These are phyloP conservation scores for Luperina testacea DNA, from an alignment of 2,888 invertebrate genomes.

Conservation along the genomic window DNA sequence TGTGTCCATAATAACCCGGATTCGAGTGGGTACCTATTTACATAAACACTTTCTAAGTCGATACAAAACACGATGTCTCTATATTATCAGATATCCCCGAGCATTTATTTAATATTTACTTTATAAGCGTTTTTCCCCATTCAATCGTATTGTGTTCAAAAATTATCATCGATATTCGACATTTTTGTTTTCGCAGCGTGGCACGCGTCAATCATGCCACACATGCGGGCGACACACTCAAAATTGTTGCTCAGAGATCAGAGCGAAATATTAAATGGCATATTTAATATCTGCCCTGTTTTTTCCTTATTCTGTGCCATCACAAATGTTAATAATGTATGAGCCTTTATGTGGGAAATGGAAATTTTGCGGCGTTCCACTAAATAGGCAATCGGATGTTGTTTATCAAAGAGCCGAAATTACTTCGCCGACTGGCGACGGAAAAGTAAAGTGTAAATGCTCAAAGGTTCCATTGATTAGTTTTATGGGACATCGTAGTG, in stretches of 20 bases:
- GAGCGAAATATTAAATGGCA: conserved; percentile 77
- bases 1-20: conserved; percentile 6
- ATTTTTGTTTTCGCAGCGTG: conserved; percentile 75
- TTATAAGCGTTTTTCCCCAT: conserved; percentile 26
- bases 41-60: conserved; percentile 17
- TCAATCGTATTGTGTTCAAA: conserved; percentile 62
- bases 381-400: conserved; percentile 56
- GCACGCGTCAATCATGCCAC: conserved; percentile 83
- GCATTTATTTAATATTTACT: conserved; percentile 31
- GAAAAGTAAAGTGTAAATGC: conserved; percentile 40
- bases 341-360: conserved; percentile 27
- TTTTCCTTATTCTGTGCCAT: conserved; percentile 56
- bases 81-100: conserved; percentile 23
- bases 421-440: conserved; percentile 29
- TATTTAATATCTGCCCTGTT: conserved; percentile 73
- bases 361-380: conserved; percentile 47
- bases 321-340: conserved; percentile 58
- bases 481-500: conserved; percentile 40
- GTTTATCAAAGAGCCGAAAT: conserved; percentile 51
- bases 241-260: conserved; percentile 82
- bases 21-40: not conserved
- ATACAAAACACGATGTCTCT: not conserved
- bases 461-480: conserved; percentile 44
- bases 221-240: conserved; percentile 82
- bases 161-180: conserved; percentile 71